These are phyloP conservation scores for Hemicrepidius hirtus DNA, from an alignment of 2,888 invertebrate genomes.

Conservation along the genomic window DNA sequence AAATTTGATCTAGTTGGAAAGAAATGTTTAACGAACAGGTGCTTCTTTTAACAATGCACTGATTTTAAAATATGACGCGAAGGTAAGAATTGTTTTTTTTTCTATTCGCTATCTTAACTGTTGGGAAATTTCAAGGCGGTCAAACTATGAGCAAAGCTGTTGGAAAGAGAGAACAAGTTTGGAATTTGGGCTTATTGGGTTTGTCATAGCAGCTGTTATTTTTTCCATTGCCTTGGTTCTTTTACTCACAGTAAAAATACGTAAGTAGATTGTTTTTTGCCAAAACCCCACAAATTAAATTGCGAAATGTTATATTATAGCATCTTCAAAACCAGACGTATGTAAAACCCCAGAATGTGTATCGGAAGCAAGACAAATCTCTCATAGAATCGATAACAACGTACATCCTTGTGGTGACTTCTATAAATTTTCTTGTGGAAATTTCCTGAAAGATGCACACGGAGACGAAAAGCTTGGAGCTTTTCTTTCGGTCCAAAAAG, in stretches of 20 bases:
- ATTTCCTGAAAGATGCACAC: neutral
- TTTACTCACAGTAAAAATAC: neutral
- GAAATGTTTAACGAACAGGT: neutral
- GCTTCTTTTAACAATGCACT: neutral
- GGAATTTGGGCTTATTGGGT: slow-evolving; percentile 6
- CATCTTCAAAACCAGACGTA: neutral
- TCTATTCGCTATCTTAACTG: neutral
- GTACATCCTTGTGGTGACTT: slow-evolving; percentile 46
- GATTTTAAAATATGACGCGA: slow-evolving; percentile 3
- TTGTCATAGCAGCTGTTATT: neutral
- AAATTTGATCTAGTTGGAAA: neutral
- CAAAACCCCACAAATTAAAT: too few relatives aligned
- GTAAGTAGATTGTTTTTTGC: slow-evolving; percentile 1
- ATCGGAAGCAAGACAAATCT: slow-evolving; percentile 34
- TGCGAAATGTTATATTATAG: too few relatives aligned
- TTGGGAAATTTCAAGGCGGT: slow-evolving; percentile 1
- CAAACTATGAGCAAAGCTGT: slow-evolving; percentile 17
- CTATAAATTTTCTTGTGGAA: slow-evolving; percentile 27
- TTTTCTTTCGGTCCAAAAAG: neutral
- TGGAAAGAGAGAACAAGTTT: slow-evolving; percentile 1
- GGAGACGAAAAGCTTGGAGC: slow-evolving; percentile 35
- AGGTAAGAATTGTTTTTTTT: slow-evolving; percentile 11
- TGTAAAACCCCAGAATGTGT: slow-evolving; percentile 37
- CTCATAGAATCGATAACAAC: slow-evolving; percentile 12
- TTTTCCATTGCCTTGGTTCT: slow-evolving; percentile 8